Conservation (phyloP, 2,113 vertebrate genomes). For the Garra rufa region DNA sequence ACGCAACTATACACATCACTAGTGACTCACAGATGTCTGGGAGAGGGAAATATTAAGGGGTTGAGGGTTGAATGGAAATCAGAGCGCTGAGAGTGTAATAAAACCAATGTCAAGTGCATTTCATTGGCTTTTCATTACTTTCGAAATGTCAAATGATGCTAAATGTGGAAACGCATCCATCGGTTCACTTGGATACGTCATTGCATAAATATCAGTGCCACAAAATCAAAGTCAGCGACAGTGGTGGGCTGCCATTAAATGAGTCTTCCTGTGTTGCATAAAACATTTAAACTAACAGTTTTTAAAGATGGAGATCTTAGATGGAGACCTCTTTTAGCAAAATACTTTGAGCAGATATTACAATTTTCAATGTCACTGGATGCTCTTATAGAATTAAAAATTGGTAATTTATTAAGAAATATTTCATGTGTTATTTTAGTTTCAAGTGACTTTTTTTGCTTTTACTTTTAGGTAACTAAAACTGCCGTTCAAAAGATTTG, state of each 20-base stretch:
- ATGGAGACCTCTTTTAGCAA: too few relatives aligned
- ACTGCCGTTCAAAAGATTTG: too few relatives aligned
- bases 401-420: too few relatives aligned
- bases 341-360: too few relatives aligned
- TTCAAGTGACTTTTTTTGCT: too few relatives aligned
- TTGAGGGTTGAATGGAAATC: constrained; percentile 8
- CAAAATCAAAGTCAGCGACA: not conserved
- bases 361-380: too few relatives aligned
- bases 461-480: too few relatives aligned
- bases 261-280: not conserved
- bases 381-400: too few relatives aligned
- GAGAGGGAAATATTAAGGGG: not conserved
- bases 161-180: not conserved
- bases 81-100: not conserved
- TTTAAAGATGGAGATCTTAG: too few relatives aligned
- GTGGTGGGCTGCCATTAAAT: not conserved
- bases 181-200: not conserved
- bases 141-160: constrained; percentile 16
- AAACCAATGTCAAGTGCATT: constrained; percentile 15
- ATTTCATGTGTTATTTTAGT: too few relatives aligned
- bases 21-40: constrained; percentile 5
- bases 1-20: constrained; percentile 13
- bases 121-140: constrained; percentile 47
- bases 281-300: not conserved
- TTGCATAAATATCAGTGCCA: not conserved